A percentile compares a stretch with the other conserved stretches of the same genome.
These are phyloP conservation scores for Gopherus flavomarginatus DNA, from an alignment of 2,113 vertebrate species.

Conservation along the genomic window DNA sequence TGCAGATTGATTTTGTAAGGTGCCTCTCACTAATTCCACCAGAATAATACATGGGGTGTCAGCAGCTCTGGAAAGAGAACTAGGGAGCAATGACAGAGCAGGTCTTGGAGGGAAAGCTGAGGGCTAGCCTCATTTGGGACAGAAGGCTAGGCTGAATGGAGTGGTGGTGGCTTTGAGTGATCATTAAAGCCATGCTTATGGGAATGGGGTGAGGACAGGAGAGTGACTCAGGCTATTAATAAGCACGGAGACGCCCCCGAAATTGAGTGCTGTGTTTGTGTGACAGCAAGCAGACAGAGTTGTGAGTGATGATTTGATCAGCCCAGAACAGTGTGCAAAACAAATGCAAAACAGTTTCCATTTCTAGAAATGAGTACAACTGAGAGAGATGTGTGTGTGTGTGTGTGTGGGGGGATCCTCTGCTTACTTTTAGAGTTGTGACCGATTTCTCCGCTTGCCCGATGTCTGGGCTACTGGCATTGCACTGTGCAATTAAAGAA, in stretches of 20 bases:
- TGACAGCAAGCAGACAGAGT: background rate
- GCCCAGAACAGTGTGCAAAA: background rate
- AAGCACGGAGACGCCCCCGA: background rate
- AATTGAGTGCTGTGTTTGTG: background rate
- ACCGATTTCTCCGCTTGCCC: background rate
- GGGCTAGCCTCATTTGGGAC: background rate
- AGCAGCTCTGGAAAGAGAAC: background rate
- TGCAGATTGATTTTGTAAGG: background rate
- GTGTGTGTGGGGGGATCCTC: background rate
- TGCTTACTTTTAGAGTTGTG: background rate
- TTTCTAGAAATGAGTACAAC: background rate
- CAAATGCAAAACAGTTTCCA: background rate
- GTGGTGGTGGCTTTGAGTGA: background rate
- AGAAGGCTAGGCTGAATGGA: background rate
- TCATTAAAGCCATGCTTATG: background rate
- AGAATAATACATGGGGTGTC: background rate
- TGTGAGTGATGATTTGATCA: background rate
- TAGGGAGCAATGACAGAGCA: background rate
- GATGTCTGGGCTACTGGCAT: background rate
- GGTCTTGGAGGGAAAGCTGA: background rate
- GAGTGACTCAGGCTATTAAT: background rate
- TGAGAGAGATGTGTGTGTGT: fast-evolving
- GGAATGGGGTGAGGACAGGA: background rate
- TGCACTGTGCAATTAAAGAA: background rate
- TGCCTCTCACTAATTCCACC: background rate